Base-by-base conservation (phyloP, 2,888 invertebrate genomes). In the Helobdella robusta region DNA sequence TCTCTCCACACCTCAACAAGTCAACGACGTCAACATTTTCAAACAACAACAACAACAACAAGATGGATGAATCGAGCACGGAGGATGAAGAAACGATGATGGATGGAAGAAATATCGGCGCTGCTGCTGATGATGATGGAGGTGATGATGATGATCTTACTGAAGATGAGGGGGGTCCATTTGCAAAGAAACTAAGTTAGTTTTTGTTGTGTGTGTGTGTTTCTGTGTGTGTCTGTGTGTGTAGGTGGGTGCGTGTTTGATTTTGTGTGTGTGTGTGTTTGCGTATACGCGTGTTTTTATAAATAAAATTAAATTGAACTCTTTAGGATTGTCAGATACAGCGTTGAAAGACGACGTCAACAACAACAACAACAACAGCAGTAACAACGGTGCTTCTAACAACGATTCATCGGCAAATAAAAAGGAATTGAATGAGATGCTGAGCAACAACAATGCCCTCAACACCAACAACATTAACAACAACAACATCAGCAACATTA, bases 91-190 rank as follows among this genome's bases (percentile, higher is more conserved):
- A 23, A 6, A 18, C 32, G 5, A n/a, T n/a, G n/a, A n/a, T n/a
- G n/a, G n/a, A n/a, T n/a, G n/a, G n/a, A n/a, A n/a, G n/a, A n/a
- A n/a, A n/a, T n/a, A n/a, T n/a, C n/a, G n/a, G n/a, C n/a, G n/a
- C n/a, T n/a, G n/a, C n/a, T n/a, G 34, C 25, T n/a, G 20, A 36
- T n/a, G 32, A 52, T 1, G 32, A 25, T 56, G 28, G 40, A 18
- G 48, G 48, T n/a, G 64, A 64, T 15, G 59, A 63, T 15, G 64
- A 64, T 6, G 66, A 66, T 18, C 54, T 52, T 2, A 62, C 36
- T 20, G 50, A 60, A 20, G 36, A 66, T 28, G 60, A 54, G 50
- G 36, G 59, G 5, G 4, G 15, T 5, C 62, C 62, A 15, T 1
- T 34, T 1, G 32, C 46, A 1, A 62, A 62, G n/a, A 46, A 50